Evolutionary conservation across 2,888 invertebrate species (phyloP).

Genomic region (Amphipyra tragopoginis): DNA sequence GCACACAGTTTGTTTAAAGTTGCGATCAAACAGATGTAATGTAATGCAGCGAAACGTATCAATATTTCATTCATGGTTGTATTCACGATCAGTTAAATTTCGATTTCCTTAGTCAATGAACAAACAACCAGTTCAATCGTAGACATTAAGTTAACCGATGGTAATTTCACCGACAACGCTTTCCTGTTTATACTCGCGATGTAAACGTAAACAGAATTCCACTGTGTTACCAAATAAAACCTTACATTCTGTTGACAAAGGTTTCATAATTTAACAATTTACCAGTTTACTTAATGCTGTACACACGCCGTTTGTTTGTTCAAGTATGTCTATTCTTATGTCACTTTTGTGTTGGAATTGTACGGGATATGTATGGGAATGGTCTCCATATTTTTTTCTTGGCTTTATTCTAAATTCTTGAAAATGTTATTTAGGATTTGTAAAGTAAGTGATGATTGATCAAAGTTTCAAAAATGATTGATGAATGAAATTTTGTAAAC

Average conservation of each 20-base stretch:
- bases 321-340: constrained; percentile 16
- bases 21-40: constrained; percentile 6
- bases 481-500: too few species aligned
- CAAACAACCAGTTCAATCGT: constrained; percentile 58
- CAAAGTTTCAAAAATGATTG: too few species aligned
- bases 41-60: constrained; percentile 25
- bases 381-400: constrained; percentile 10
- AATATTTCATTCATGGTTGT: constrained; percentile 35
- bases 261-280: constrained; percentile 63
- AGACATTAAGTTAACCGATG: constrained; percentile 58
- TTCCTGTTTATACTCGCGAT: constrained; percentile 59
- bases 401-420: not conserved
- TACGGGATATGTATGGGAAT: too few species aligned
- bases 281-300: constrained; percentile 38
- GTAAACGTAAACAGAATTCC: constrained; percentile 57
- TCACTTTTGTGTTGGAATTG: constrained; percentile 7
- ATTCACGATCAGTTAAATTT: constrained; percentile 55
- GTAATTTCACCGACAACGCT: constrained; percentile 54
- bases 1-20: constrained; percentile 16
- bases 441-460: too few species aligned
- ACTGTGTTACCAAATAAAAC: constrained; percentile 54
- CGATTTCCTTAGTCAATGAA: constrained; percentile 56
- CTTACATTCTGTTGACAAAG: constrained; percentile 57
- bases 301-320: constrained; percentile 17
- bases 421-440: not conserved